Conservation (phyloP, 92 coral and sea anemone genomes). For the Heliopora coerulea region DNA sequence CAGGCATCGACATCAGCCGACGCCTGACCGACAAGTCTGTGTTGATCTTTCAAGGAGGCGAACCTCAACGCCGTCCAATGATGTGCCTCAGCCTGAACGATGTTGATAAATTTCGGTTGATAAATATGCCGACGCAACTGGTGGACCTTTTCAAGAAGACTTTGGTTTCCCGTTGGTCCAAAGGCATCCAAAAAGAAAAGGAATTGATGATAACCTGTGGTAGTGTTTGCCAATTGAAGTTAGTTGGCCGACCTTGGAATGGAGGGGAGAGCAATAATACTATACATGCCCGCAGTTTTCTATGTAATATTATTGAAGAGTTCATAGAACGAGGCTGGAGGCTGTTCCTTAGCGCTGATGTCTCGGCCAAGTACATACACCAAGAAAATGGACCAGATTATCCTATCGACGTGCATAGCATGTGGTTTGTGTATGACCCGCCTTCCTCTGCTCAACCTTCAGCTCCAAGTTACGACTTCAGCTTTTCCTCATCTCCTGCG, state of each 20-base stretch:
- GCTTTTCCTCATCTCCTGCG: too few species aligned
- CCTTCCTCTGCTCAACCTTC: not conserved
- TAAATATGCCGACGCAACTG: slow-evolving; percentile 50
- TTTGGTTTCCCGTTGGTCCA: slow-evolving; percentile 8
- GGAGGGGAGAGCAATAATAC: not conserved
- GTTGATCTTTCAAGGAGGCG: slow-evolving; percentile 41
- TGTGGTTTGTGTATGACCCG: slow-evolving; percentile 36
- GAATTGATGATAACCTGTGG: not conserved
- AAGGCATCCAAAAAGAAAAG: slow-evolving; percentile 2
- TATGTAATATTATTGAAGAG: slow-evolving; percentile 48
- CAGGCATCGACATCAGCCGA: slow-evolving; percentile 46
- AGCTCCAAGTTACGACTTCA: too few species aligned
- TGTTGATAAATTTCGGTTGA: slow-evolving; percentile 49
- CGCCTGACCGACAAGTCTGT: slow-evolving; percentile 39
- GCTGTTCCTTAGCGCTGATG: slow-evolving; percentile 33
- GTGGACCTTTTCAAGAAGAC: slow-evolving; percentile 4
- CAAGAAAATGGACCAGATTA: too few species aligned
- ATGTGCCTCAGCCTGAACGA: slow-evolving; percentile 49
- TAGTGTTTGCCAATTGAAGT: not conserved
- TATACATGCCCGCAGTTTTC: slow-evolving; percentile 35
- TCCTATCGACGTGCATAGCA: too few species aligned
- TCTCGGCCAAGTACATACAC: too few species aligned
- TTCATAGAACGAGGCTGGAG: slow-evolving; percentile 38
- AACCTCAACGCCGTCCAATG: slow-evolving; percentile 35
- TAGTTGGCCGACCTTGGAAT: not conserved